Base-by-base conservation (phyloP, 2,113 vertebrate genomes). In the Seriola aureovittata region DNA sequence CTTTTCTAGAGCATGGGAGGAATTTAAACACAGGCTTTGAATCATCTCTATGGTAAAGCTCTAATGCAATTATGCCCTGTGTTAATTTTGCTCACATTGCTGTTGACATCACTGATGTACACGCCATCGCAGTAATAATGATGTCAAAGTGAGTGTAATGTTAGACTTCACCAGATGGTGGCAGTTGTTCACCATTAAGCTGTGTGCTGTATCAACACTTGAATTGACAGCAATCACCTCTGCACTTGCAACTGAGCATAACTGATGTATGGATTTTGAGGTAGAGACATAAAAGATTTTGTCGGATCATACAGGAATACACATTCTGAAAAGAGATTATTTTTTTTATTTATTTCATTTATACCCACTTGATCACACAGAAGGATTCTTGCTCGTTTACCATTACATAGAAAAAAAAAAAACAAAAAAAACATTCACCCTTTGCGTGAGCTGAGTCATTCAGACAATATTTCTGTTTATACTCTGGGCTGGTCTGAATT, bases 161-260 rank as follows among this genome's bases (percentile, higher is more conserved):
- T 42, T 21, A 67, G 4, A 67, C 17, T 32, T 29, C 23, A 55
- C 94, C 95, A 95, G 90, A 52, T 78, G 95, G 92, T 89, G 95
- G 92, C 94, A 94, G 80, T 63, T 91, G 83, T 75, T 89, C 80
- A 92, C 93, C 90, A 90, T 88, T 85, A 10, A 85, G 85, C 55
- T 9, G 5, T 3, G 16, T 59, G 17, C 48, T 19, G 29, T 32
- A 69, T 44, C 69, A 69, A 65, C 79, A 29, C 68, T 40, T 14
- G 48, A 59, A 81, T 19, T 57, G 74, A 86, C 75, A 67, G 58
- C 73, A 66, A 82, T 86, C 75, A 78, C 71, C 75, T 57, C 48
- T 78, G 82, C 66, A 77, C 79, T 84, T 72, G 65, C 29, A 78
- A 40, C 17, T 38, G 70, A 89, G 81, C 81, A 64, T 23, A 55